Evolutionary conservation across 2,888 invertebrate genomes (phyloP).

Genomic region (Linnaemya vulpina): DNA sequence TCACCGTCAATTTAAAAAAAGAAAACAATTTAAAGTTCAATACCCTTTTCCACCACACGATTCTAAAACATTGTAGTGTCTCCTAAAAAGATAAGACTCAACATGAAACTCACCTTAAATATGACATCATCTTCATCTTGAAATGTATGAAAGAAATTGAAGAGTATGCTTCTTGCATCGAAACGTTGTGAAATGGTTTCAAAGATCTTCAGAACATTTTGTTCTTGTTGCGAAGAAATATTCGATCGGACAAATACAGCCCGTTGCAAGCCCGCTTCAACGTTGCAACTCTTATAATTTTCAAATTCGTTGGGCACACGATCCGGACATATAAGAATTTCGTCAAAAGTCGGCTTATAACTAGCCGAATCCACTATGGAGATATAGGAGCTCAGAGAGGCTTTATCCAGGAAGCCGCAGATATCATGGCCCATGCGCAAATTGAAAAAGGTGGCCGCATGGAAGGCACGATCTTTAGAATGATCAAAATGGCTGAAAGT

Average conservation of each 20-base stretch:
- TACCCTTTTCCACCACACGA: not conserved
- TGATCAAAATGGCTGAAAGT: slow-evolving; percentile 64
- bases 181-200: slow-evolving; percentile 62
- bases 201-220: slow-evolving; percentile 49
- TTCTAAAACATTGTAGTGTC: not conserved
- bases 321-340: slow-evolving; percentile 72
- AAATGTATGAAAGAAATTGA: slow-evolving; percentile 72
- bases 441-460: slow-evolving; percentile 73
- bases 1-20: too few species aligned
- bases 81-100: not conserved
- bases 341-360: slow-evolving; percentile 66
- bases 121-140: slow-evolving; percentile 70
- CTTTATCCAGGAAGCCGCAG: slow-evolving; percentile 50
- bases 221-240: not conserved
- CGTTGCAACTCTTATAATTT: slow-evolving; percentile 67
- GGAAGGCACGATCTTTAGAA: slow-evolving; percentile 68
- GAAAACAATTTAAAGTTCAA: not conserved
- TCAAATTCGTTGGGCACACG: slow-evolving; percentile 47
- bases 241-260: slow-evolving; percentile 65
- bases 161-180: slow-evolving; percentile 43
- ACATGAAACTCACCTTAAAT: slow-evolving; percentile 71
- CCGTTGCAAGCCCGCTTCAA: slow-evolving; percentile 71
- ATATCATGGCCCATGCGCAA: slow-evolving; percentile 72
- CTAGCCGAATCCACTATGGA: slow-evolving; percentile 68
- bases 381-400: slow-evolving; percentile 42